Conservation (phyloP, 2,113 vertebrate species). For the Pheucticus melanocephalus region DNA sequence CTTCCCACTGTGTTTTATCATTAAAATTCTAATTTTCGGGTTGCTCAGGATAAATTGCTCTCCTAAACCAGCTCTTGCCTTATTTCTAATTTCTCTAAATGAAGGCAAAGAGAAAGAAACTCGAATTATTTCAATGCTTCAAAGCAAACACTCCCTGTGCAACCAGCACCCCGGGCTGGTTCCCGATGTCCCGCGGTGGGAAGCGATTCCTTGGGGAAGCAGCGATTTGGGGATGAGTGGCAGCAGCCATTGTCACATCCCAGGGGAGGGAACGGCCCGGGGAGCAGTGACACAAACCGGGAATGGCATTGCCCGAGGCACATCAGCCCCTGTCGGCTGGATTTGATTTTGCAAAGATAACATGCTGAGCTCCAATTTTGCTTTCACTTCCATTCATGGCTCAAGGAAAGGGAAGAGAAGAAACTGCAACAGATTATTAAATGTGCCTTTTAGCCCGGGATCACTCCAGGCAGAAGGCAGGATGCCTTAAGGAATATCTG, state of each 20-base stretch:
- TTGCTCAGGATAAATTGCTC: background rate
- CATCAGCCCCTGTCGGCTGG: background rate
- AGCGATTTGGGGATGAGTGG: background rate
- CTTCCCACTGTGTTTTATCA: background rate
- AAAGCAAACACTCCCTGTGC: background rate
- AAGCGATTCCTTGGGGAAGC: background rate
- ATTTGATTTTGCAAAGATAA: background rate
- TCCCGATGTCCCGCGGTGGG: background rate
- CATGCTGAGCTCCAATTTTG: background rate
- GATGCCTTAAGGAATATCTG: background rate
- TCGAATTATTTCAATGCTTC: background rate
- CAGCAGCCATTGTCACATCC: background rate
- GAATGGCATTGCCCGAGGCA: background rate
- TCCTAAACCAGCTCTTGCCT: background rate
- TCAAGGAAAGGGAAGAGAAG: background rate
- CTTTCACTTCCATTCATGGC: background rate
- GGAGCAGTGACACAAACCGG: background rate
- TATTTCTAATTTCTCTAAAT: background rate
- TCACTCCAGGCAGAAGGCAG: background rate
- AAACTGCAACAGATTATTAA: background rate
- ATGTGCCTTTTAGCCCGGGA: background rate
- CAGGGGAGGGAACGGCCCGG: background rate
- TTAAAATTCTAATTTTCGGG: background rate
- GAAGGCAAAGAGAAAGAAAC: background rate
- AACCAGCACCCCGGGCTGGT: background rate